These are phyloP conservation scores for Crioceris asparagi DNA, from an alignment of 2,888 invertebrate species.

Conservation along the genomic window DNA sequence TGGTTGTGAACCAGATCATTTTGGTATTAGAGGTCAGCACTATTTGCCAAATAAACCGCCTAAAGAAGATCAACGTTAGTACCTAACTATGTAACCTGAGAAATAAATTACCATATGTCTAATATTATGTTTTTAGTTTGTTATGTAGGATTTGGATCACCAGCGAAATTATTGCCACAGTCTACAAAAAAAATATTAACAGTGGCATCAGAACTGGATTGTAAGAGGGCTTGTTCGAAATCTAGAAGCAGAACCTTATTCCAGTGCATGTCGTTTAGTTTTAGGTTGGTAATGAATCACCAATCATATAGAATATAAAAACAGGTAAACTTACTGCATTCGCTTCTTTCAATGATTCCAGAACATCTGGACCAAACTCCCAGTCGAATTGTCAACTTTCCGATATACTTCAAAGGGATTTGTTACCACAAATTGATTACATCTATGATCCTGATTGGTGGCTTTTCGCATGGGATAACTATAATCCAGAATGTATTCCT, in stretches of 20 bases:
- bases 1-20: slow-evolving; percentile 63
- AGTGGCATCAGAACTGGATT: slow-evolving; percentile 53
- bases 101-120: background rate
- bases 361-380: slow-evolving; percentile 21
- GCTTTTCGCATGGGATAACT: slow-evolving; percentile 69
- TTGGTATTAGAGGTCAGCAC: slow-evolving; percentile 30
- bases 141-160: slow-evolving; percentile 67
- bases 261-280: slow-evolving; percentile 69
- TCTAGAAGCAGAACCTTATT: slow-evolving; percentile 46
- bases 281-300: slow-evolving; percentile 38
- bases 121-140: slow-evolving; percentile 51
- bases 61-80: slow-evolving; percentile 31
- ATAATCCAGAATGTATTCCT: slow-evolving; percentile 55
- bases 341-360: slow-evolving; percentile 15
- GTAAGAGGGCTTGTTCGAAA: slow-evolving; percentile 57
- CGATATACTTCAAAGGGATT: slow-evolving; percentile 65
- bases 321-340: background rate
- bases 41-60: slow-evolving; percentile 19
- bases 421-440: slow-evolving; percentile 64
- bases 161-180: slow-evolving; percentile 55
- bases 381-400: slow-evolving; percentile 63
- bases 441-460: slow-evolving; percentile 56
- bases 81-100: too few species aligned
- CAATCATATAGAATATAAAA: background rate
- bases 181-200: slow-evolving; percentile 56